Evolutionary conservation across 2,797 vertebrate genomes (phyloP).

Genomic region (Galagoides demidoff): DNA sequence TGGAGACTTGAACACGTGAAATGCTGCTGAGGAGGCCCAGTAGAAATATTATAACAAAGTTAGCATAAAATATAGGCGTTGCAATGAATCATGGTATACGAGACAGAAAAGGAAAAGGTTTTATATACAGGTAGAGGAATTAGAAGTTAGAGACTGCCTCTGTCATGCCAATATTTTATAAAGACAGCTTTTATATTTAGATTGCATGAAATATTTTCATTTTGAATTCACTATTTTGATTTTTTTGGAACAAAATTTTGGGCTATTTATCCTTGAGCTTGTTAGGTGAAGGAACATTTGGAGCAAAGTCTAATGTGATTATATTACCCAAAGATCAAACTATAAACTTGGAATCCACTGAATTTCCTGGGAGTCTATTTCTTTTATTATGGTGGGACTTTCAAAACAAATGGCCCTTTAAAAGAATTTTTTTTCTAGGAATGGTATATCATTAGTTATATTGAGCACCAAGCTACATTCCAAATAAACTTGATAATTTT

Average conservation of each 20-base stretch:
- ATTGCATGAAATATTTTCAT: not conserved
- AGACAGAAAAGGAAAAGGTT: not conserved
- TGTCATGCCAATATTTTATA: not conserved
- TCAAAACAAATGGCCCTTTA: not conserved
- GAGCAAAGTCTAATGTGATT: not conserved
- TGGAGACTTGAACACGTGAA: not conserved
- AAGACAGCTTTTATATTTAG: slow-evolving; percentile 13
- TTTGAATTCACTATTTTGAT: not conserved
- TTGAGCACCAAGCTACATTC: too few species aligned
- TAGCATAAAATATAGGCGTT: not conserved
- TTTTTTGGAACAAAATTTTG: slow-evolving; percentile 13
- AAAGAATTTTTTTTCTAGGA: not conserved
- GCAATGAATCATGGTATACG: not conserved
- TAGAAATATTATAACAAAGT: not conserved
- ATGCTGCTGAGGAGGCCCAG: not conserved
- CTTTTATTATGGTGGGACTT: slow-evolving; percentile 23
- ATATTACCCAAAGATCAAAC: slow-evolving; percentile 38
- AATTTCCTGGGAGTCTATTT: not conserved
- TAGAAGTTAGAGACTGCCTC: not conserved
- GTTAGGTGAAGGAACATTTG: slow-evolving; percentile 30
- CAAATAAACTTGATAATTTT: too few species aligned
- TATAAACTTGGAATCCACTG: not conserved
- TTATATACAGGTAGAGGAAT: not conserved
- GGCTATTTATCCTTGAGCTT: not conserved
- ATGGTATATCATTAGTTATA: too few species aligned